Conservation (phyloP, 2,888 invertebrate genomes). For the Hyposoter didymator region DNA sequence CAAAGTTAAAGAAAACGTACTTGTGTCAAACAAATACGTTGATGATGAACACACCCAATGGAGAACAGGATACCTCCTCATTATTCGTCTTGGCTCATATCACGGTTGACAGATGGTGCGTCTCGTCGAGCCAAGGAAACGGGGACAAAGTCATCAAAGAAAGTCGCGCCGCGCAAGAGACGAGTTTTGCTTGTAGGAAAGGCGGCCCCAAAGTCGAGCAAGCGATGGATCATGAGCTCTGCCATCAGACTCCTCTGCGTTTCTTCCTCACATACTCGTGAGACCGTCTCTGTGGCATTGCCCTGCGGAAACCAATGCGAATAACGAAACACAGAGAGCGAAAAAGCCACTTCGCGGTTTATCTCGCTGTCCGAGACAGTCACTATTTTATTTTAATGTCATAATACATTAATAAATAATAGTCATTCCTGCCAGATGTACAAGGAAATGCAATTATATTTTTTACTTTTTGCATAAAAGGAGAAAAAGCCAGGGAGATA, state of each 20-base stretch:
- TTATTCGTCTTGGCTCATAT: conserved; percentile 61
- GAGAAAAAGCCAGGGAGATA: not conserved
- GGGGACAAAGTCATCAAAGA: conserved; percentile 62
- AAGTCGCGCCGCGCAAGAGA: conserved; percentile 21
- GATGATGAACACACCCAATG: not conserved
- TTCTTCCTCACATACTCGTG: conserved; percentile 17
- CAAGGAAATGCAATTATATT: not conserved
- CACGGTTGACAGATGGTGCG: conserved; percentile 56
- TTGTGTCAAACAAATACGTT: conserved; percentile 35
- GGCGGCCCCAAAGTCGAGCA: conserved; percentile 9
- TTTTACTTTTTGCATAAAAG: not conserved
- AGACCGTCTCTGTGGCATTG: conserved; percentile 43
- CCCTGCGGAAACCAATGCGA: conserved; percentile 22
- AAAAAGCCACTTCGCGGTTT: not conserved
- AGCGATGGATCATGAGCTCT: conserved; percentile 48
- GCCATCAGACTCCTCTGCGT: conserved; percentile 10
- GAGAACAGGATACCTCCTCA: conserved; percentile 50
- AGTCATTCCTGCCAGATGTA: not conserved
- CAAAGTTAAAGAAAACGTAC: conserved; percentile 26
- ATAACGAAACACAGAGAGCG: conserved; percentile 20
- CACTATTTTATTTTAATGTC: conserved; percentile 7
- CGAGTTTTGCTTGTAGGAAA: not conserved
- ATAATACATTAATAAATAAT: not conserved
- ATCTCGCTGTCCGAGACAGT: not conserved
- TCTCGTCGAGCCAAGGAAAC: conserved; percentile 53